These are phyloP conservation scores for Salpingus planirostris DNA, from an alignment of 2,888 invertebrate species.

Conservation along the genomic window DNA sequence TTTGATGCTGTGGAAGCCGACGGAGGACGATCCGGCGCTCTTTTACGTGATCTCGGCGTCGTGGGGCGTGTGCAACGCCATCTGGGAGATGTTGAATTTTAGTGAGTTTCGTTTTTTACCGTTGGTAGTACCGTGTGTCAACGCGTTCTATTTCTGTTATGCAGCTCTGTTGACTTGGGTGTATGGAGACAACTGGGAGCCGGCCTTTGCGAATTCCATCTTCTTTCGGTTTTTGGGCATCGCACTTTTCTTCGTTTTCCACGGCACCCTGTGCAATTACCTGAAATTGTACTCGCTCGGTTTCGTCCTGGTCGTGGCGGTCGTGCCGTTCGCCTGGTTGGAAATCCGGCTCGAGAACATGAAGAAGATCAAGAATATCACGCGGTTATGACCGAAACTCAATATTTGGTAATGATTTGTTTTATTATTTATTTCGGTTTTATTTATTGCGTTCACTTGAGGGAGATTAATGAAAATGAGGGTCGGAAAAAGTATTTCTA, in stretches of 20 bases:
- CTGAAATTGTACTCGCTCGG: constrained; percentile 43
- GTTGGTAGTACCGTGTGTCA: too few relatives aligned
- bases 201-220: constrained; percentile 45
- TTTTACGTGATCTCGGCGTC: constrained; percentile 78
- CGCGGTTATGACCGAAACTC: constrained; percentile 39
- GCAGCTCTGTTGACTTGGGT: constrained; percentile 41
- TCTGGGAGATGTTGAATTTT: constrained; percentile 69
- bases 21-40: constrained; percentile 69
- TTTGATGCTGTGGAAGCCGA: constrained; percentile 70
- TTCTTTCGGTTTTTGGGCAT: constrained; percentile 52
- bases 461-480: too few relatives aligned
- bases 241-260: constrained; percentile 54
- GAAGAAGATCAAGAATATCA: constrained; percentile 34
- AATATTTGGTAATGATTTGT: constrained; percentile 26
- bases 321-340: constrained; percentile 47
- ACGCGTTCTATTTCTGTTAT: not conserved
- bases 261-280: constrained; percentile 52
- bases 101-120: constrained; percentile 33
- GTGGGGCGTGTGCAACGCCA: constrained; percentile 80
- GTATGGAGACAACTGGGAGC: constrained; percentile 42
- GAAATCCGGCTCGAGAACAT: constrained; percentile 43
- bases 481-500: too few relatives aligned
- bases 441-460: too few relatives aligned
- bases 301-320: constrained; percentile 43
- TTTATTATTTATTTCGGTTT: too few relatives aligned